Evolutionary conservation across 2,888 invertebrate species (phyloP).

Genomic region (Gonocerus acuteangulatus): DNA sequence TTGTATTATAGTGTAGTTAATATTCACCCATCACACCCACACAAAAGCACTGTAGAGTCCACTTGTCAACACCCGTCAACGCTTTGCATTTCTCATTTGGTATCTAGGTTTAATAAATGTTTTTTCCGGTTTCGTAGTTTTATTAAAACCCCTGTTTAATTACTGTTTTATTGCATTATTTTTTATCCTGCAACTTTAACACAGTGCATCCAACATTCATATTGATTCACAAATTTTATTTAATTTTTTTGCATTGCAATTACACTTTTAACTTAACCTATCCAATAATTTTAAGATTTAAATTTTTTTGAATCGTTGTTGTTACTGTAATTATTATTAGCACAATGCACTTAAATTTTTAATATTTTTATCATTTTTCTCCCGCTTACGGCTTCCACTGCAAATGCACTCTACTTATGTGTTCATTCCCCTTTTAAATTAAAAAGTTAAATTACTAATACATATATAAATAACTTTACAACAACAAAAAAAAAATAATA

Average conservation of each 20-base stretch:
- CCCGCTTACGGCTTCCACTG: slow-evolving; percentile 32
- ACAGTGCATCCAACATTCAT: not conserved
- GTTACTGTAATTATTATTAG: too few relatives aligned
- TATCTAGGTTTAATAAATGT: slow-evolving; percentile 18
- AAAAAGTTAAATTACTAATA: not conserved
- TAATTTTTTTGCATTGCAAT: slow-evolving; percentile 16
- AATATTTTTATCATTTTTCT: slow-evolving; percentile 11
- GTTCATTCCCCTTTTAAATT: not conserved
- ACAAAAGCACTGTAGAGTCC: slow-evolving; percentile 24
- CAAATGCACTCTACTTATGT: slow-evolving; percentile 22
- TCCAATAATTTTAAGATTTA: slow-evolving; percentile 7
- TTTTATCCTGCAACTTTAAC: slow-evolving; percentile 15
- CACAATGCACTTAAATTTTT: slow-evolving; percentile 29
- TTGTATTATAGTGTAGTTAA: not conserved
- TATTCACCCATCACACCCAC: not conserved
- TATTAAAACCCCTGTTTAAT: not conserved
- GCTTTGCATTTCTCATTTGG: slow-evolving; percentile 21
- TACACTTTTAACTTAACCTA: slow-evolving; percentile 3
- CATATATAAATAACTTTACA: not conserved
- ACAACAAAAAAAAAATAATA: not conserved
- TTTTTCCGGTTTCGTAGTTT: slow-evolving; percentile 2
- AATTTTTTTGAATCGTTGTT: slow-evolving; percentile 25
- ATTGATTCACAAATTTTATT: not conserved
- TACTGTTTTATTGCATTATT: slow-evolving; percentile 18
- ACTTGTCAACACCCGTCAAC: slow-evolving; percentile 1